Evolutionary conservation across 2,113 vertebrate species (phyloP).

Genomic region (Scomber japonicus): DNA sequence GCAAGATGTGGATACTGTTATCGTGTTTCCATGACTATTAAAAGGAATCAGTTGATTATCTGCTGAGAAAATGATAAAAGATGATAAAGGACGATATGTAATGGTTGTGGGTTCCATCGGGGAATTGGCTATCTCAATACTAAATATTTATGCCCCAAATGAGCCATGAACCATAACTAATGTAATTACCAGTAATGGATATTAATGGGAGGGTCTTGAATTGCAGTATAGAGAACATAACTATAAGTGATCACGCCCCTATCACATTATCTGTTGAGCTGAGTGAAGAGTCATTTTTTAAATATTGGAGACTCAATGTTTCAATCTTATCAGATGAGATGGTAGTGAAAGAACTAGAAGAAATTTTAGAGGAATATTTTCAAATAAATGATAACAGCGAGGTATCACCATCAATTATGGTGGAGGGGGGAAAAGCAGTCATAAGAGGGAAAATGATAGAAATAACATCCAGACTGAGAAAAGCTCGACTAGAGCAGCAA

Average conservation of each 20-base stretch:
- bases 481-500: background rate
- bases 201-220: background rate
- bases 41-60: conserved; percentile 3
- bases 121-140: background rate
- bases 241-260: conserved; percentile 15
- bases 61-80: conserved; percentile 10
- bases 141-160: background rate
- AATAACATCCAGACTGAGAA: background rate
- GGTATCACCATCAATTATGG: conserved; percentile 1
- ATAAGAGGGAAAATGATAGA: conserved; percentile 16
- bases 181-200: background rate
- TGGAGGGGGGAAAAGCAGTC: conserved; percentile 17
- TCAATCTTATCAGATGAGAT: background rate
- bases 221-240: conserved; percentile 12
- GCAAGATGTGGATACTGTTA: conserved; percentile 30
- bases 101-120: conserved; percentile 16
- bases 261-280: too few species aligned
- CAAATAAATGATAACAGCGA: conserved; percentile 31
- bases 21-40: background rate
- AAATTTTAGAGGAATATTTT: conserved; percentile 36
- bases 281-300: too few species aligned
- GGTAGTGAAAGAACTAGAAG: background rate
- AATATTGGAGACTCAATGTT: too few species aligned
- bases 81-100: conserved; percentile 28
- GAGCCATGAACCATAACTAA: background rate